These are phyloP conservation scores for Pelecanoides urinatrix DNA, from an alignment of 2,113 vertebrate genomes.

Conservation along the genomic window DNA sequence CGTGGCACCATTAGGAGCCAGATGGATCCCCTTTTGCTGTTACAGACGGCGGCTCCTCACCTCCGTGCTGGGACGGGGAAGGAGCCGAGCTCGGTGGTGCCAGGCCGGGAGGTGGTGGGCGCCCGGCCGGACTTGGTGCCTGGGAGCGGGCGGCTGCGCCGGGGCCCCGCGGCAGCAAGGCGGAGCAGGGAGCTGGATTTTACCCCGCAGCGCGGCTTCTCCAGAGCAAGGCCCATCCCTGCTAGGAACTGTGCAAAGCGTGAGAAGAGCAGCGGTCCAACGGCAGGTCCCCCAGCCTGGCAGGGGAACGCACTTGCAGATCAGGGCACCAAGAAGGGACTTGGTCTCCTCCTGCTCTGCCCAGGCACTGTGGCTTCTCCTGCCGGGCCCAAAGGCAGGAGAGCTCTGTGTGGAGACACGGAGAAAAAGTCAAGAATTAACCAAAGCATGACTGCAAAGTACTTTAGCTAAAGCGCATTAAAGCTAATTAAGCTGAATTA, in stretches of 20 bases:
- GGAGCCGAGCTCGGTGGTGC: fast-evolving
- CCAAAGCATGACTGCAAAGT: neutral
- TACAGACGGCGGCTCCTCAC: neutral
- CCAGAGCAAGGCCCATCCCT: neutral
- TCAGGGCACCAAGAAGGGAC: neutral
- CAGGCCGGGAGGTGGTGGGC: neutral
- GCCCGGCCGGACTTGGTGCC: fast-evolving
- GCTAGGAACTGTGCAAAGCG: neutral
- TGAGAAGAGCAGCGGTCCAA: neutral
- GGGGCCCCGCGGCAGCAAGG: neutral
- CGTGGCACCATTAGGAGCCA: fast-evolving
- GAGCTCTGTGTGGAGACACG: neutral
- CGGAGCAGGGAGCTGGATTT: neutral
- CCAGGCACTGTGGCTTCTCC: neutral
- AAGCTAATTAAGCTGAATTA: constrained; percentile 21
- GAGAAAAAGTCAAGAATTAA: constrained; percentile 11
- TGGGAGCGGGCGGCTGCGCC: neutral
- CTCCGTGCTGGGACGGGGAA: fast-evolving
- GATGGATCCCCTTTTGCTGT: neutral
- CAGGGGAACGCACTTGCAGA: neutral
- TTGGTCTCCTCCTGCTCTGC: neutral
- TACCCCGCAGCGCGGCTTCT: neutral
- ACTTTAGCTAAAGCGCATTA: constrained; percentile 7
- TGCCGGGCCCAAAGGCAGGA: neutral
- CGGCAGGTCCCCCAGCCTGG: neutral